Percentiles rank a stretch among this genome's conserved stretches.
Evolutionary conservation across 1,140 invertebrate species (phyloP).

Genomic region (Listronotus bonariensis): DNA sequence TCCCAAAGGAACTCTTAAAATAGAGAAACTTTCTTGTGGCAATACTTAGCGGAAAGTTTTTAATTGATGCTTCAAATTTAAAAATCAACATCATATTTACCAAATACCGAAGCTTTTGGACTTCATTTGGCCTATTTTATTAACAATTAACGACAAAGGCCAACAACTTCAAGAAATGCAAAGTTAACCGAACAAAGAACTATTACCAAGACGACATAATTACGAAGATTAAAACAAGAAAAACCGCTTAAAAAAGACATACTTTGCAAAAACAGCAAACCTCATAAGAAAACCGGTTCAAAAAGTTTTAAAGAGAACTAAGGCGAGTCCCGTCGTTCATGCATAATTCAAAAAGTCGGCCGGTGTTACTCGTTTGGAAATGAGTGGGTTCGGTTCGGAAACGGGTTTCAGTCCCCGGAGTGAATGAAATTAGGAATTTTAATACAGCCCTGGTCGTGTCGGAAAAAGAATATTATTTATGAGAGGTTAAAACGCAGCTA

Average conservation of each 20-base stretch:
- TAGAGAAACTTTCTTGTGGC: no score
- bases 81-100: no score
- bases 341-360: constrained; percentile 15
- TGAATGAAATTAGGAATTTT: constrained; percentile 24
- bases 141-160: no score
- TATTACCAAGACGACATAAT: neutral
- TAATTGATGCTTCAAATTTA: no score
- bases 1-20: no score
- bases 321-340: constrained; percentile 16
- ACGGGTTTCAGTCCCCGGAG: constrained; percentile 15
- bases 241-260: neutral
- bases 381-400: constrained; percentile 16
- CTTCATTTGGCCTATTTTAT: no score
- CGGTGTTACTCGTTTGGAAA: constrained; percentile 15
- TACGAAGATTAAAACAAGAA: neutral
- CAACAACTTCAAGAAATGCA: no score
- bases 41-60: no score
- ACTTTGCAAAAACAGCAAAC: neutral
- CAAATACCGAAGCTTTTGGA: no score
- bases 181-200: neutral
- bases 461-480: constrained; percentile 6
- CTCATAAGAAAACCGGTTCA: constrained; percentile 6
- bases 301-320: constrained; percentile 14
- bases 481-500: neutral
- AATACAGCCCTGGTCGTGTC: constrained; percentile 9